Conservation (phyloP, 2,797 vertebrate species). For the Borostomias antarcticus region DNA sequence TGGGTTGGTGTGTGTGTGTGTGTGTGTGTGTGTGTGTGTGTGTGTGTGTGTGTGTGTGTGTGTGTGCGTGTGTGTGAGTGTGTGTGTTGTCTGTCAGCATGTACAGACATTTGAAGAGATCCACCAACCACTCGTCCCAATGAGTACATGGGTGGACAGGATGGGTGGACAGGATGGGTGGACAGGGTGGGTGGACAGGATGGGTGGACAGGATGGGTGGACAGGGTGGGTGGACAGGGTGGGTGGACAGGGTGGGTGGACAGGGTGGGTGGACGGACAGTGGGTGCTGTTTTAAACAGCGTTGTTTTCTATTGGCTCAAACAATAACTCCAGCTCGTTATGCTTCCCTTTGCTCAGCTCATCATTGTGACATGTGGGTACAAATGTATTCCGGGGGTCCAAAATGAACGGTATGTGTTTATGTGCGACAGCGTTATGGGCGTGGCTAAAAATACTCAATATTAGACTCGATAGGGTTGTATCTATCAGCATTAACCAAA, state of each 20-base stretch:
- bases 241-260: too few species aligned
- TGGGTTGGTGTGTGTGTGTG: not conserved
- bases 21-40: constrained; percentile 3
- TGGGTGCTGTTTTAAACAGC: not conserved
- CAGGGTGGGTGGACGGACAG: too few species aligned
- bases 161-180: too few species aligned
- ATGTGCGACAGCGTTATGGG: not conserved
- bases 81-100: not conserved
- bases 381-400: not conserved
- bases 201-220: too few species aligned
- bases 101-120: too few species aligned
- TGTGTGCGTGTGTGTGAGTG: not conserved
- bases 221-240: too few species aligned
- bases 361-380: not conserved
- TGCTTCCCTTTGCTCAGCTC: not conserved
- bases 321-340: not conserved
- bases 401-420: not conserved
- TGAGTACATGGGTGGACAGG: not conserved
- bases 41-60: not conserved
- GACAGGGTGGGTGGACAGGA: too few species aligned
- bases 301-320: constrained; percentile 1
- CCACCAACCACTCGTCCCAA: not conserved
- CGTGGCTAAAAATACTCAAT: not conserved
- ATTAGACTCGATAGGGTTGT: not conserved
- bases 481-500: not conserved